Evolutionary conservation across 2,113 vertebrate species (phyloP).

Genomic region (Rhabdomys dilectus): DNA sequence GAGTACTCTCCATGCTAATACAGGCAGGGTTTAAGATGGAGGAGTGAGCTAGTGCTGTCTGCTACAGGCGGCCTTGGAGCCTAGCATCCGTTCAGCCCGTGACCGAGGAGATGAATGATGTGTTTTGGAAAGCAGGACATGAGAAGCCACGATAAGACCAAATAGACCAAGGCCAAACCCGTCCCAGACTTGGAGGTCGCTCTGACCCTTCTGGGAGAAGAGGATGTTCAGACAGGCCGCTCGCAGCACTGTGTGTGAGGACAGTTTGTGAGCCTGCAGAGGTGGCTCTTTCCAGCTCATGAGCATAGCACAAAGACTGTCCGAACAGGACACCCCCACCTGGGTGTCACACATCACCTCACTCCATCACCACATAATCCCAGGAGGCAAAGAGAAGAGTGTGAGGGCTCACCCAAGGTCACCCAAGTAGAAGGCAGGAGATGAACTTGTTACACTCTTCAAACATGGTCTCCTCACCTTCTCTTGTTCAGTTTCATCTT

Average conservation of each 20-base stretch:
- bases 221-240: slow-evolving; percentile 59
- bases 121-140: slow-evolving; percentile 59
- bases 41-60: background rate
- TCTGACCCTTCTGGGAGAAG: slow-evolving; percentile 69
- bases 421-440: background rate
- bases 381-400: background rate
- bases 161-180: slow-evolving; percentile 51
- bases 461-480: background rate
- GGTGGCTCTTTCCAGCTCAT: background rate
- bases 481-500: background rate
- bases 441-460: rapidly evolving
- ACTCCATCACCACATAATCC: background rate
- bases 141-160: slow-evolving; percentile 53
- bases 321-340: background rate
- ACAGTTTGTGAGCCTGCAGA: background rate
- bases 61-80: background rate
- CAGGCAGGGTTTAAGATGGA: background rate
- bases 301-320: background rate
- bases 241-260: background rate
- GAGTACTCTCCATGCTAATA: background rate
- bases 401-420: background rate
- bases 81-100: background rate
- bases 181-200: slow-evolving; percentile 69
- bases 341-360: rapidly evolving
- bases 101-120: background rate